phyloP scores from a whole-genome alignment of 2,113 vertebrate species.

The Solea senegalensis region DNA sequence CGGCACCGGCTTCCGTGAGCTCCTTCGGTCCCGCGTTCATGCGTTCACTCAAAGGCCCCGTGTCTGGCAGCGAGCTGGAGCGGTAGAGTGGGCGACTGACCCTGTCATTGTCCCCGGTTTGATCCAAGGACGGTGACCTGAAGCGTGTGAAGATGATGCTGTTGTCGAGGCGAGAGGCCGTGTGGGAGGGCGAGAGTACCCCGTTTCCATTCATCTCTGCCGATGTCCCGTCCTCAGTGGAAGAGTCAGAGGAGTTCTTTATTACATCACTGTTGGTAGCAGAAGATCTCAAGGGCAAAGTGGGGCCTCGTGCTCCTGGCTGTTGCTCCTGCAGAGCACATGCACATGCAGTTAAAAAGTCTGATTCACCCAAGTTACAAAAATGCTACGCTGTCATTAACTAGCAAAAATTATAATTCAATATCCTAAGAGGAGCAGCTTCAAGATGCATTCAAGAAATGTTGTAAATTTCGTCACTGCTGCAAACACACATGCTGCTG shows the following conservation, averaged over 20 bases:
- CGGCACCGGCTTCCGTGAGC: background rate
- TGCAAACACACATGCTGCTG: too few relatives aligned
- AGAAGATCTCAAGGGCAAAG: conserved; percentile 27
- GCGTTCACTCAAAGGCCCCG: conserved; percentile 9
- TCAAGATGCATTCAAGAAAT: too few relatives aligned
- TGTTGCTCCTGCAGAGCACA: conserved; percentile 31
- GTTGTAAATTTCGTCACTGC: too few relatives aligned
- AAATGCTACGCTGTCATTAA: too few relatives aligned
- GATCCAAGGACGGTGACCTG: conserved; percentile 43
- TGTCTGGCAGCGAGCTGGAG: conserved; percentile 67
- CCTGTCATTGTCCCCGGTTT: conserved; percentile 45
- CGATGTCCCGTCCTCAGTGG: conserved; percentile 56
- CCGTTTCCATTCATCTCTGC: conserved; percentile 70
- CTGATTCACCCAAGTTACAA: too few relatives aligned
- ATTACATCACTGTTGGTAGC: conserved; percentile 55
- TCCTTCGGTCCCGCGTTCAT: background rate
- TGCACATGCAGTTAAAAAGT: too few relatives aligned
- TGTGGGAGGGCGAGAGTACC: fast-evolving
- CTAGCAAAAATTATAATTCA: too few relatives aligned
- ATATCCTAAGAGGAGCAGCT: too few relatives aligned
- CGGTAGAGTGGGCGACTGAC: conserved; percentile 38
- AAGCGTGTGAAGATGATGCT: conserved; percentile 85
- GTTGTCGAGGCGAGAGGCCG: conserved; percentile 86
- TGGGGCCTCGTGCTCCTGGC: conserved; percentile 9
- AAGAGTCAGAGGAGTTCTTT: conserved; percentile 57